Evolutionary conservation across 1,140 invertebrate species (phyloP).

Genomic region (Drosophila pseudoobscura): DNA sequence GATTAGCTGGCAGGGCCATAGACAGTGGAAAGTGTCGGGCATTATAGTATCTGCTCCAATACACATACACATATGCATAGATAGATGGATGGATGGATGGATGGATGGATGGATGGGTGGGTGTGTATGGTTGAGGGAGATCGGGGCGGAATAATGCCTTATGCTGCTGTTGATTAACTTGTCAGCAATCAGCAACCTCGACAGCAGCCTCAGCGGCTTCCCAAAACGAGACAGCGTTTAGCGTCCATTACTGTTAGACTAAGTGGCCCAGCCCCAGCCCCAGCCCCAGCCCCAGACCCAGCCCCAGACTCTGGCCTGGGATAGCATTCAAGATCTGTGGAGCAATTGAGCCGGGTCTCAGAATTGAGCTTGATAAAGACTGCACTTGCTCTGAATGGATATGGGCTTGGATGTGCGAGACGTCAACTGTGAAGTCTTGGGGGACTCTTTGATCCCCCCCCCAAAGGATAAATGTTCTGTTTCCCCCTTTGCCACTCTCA

Average conservation of each 20-base stretch:
- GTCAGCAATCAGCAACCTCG: conserved; percentile 63
- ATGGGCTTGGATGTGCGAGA: no score
- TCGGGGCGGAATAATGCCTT: conserved; percentile 38
- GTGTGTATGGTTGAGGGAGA: no score
- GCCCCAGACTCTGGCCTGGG: no score
- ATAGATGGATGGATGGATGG: neutral
- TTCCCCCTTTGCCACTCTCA: no score
- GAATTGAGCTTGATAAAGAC: no score
- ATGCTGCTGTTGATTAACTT: conserved; percentile 69
- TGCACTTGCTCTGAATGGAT: no score
- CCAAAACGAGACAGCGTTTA: conserved; percentile 61
- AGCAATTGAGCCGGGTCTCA: no score
- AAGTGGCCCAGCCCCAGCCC: conserved; percentile 44
- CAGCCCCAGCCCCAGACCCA: conserved; percentile 1
- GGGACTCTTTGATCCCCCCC: no score
- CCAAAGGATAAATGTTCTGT: no score
- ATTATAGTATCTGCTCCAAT: conserved; percentile 7
- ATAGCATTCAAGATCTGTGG: no score
- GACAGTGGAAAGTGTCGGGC: conserved; percentile 9
- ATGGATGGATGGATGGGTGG: neutral
- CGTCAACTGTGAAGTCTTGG: no score
- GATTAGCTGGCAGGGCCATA: conserved; percentile 43
- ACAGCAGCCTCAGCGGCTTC: conserved; percentile 19
- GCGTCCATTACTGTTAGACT: conserved; percentile 53
- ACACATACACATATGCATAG: conserved; percentile 1